Percentiles rank a stretch among this genome's conserved stretches.
Evolutionary conservation across 2,888 invertebrate genomes (phyloP).

Genomic region (Melanophora roralis): DNA sequence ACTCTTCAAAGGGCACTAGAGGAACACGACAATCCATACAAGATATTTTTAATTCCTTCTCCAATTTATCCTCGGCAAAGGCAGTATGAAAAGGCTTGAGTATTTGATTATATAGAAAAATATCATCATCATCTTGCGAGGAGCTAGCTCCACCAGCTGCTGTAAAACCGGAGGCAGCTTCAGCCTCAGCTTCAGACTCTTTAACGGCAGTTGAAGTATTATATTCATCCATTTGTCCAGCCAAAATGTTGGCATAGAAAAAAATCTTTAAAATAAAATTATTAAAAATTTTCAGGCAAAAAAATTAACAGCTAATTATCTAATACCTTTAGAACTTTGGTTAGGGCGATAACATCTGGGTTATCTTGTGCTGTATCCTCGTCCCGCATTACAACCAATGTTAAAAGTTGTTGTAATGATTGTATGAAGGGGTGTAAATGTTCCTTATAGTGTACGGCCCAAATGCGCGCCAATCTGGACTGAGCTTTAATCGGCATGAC

Average conservation of each 20-base stretch:
- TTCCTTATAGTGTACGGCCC: slow-evolving; percentile 84
- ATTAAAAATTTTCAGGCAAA: neutral
- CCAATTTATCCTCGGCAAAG: slow-evolving; percentile 78
- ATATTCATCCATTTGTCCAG: slow-evolving; percentile 80
- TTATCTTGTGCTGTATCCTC: slow-evolving; percentile 91
- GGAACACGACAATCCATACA: slow-evolving; percentile 87
- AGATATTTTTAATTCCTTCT: slow-evolving; percentile 83
- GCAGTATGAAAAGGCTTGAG: slow-evolving; percentile 72
- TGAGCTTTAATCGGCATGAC: slow-evolving; percentile 85
- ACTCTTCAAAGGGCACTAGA: slow-evolving; percentile 90
- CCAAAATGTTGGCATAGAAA: slow-evolving; percentile 92
- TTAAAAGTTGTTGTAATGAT: slow-evolving; percentile 91
- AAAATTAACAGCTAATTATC: neutral
- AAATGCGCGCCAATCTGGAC: slow-evolving; percentile 87
- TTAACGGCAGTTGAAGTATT: slow-evolving; percentile 47
- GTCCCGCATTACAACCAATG: slow-evolving; percentile 88
- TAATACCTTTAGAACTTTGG: slow-evolving; percentile 89
- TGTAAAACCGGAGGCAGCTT: slow-evolving; percentile 38
- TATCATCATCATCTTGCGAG: slow-evolving; percentile 72
- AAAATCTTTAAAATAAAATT: slow-evolving; percentile 80
- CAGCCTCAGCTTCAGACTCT: slow-evolving; percentile 67
- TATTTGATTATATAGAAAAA: slow-evolving; percentile 73
- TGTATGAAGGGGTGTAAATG: slow-evolving; percentile 84
- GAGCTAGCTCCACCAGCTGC: slow-evolving; percentile 28
- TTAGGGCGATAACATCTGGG: slow-evolving; percentile 88